Evolutionary conservation across 2,797 vertebrate species (phyloP).

Genomic region (Crotalus adamanteus): DNA sequence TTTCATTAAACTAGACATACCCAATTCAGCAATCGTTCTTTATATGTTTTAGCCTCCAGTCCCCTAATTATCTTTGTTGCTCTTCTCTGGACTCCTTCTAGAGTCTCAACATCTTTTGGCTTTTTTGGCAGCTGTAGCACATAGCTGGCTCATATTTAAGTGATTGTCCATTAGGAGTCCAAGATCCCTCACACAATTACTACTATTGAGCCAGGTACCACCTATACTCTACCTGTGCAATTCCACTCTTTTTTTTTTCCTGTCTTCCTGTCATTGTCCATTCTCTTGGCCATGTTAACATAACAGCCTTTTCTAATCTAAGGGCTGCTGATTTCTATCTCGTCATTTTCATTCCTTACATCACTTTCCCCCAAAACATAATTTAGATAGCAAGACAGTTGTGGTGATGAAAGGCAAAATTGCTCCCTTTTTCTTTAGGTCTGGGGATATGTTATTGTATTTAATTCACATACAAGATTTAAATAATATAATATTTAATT

Average conservation of each 20-base stretch:
- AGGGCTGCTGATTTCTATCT: neutral
- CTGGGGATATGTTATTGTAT: neutral
- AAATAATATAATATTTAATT: neutral
- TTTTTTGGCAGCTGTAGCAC: neutral
- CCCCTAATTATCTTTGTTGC: neutral
- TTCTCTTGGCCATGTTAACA: neutral
- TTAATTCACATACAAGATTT: neutral
- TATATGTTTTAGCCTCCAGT: neutral
- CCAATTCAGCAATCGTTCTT: neutral
- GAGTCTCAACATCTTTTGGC: neutral
- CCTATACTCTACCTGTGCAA: neutral
- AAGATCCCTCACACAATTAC: neutral
- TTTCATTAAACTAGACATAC: neutral
- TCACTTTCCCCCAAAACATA: neutral
- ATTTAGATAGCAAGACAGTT: neutral
- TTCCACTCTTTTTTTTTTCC: neutral
- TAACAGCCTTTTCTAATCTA: neutral
- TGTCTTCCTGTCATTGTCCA: neutral
- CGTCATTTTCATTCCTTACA: neutral
- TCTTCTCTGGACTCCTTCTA: neutral
- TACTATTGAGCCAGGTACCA: neutral
- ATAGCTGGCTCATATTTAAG: neutral
- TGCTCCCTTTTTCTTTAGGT: neutral
- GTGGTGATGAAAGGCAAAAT: neutral
- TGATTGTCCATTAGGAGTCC: neutral